These are phyloP conservation scores for Drosophila robusta DNA, from an alignment of 2,888 invertebrate species.

Conservation along the genomic window DNA sequence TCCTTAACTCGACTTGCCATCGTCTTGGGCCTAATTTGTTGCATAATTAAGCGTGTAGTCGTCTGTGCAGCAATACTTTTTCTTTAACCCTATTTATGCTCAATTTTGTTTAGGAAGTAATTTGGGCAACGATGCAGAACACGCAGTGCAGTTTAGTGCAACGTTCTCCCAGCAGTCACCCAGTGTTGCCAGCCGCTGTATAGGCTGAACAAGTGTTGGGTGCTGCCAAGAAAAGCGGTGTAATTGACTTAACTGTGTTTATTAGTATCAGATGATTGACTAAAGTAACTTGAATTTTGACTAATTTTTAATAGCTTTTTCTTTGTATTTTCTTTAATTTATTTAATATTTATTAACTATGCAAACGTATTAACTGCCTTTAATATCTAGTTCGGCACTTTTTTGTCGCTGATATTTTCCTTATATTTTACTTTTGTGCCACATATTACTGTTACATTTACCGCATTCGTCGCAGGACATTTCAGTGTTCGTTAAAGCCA, in stretches of 20 bases:
- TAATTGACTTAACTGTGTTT: not conserved
- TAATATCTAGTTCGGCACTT: constrained; percentile 1
- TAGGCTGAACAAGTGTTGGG: not conserved
- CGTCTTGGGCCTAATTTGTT: constrained; percentile 76
- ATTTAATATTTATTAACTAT: too few species aligned
- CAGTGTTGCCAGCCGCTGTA: constrained; percentile 4
- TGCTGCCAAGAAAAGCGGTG: not conserved
- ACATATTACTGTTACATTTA: constrained; percentile 4
- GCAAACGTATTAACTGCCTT: not conserved
- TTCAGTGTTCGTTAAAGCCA: constrained; percentile 30
- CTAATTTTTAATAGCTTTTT: too few species aligned
- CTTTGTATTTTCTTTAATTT: too few species aligned
- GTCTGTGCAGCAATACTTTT: constrained; percentile 52
- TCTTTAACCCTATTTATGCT: constrained; percentile 8
- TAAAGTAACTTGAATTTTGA: too few species aligned
- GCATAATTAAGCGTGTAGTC: constrained; percentile 76
- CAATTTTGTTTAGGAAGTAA: constrained; percentile 45
- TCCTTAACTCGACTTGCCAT: constrained; percentile 39
- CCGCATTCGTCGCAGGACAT: constrained; percentile 8
- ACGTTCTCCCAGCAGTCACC: not conserved
- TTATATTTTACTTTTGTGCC: too few species aligned
- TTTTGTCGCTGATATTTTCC: too few species aligned
- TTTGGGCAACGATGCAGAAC: constrained; percentile 37
- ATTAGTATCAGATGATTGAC: not conserved
- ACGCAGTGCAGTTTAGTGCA: constrained; percentile 27